Evolutionary conservation across 2,113 vertebrate genomes (phyloP), one percentile per base, ranked within the genome.

Genomic region (Zosterops pallidus): DNA sequence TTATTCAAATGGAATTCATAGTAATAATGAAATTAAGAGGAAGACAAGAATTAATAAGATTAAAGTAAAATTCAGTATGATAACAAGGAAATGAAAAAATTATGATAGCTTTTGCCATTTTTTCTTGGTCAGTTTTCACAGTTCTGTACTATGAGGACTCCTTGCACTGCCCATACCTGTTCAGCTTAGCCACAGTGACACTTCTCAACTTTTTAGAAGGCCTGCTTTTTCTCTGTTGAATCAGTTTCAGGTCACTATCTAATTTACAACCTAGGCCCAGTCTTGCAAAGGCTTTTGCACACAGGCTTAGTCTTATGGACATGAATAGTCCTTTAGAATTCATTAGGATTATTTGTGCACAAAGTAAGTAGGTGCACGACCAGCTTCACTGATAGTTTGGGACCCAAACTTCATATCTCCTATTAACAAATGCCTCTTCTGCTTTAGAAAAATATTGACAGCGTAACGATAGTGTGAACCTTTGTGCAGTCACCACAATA

Each of bases 271-370:
- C 88, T 96, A 93, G 82, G 86, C 76, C 72, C 65, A 82, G 90
- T 72, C 86, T 78, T 96, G 83, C 88, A 96, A 91, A 94, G 93
- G 88, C 93, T 95, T 97, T 96, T 96, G 93, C 90, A 95, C 79
- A 95, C 94, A 90, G 92, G 93, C 95, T 96, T 94, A 96, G 94
- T 90, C 91, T 88, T 90, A 95, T 96, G 88, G 88, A 96, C 94
- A 94, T 95, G 94, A 96, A 94, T 97, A 95, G 93, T 94, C 83
- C 93, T 95, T 94, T 96, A 96, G 94, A 97, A 97, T 95, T 96
- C 88, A 90, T 90, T 93, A 93, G 95, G 92, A 90, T 81, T 88
- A 94, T 90, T 64, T 81, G 92, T 42, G 92, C 95, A 97, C 94
- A 94, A 96, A 96, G 88, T 96, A 96, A 96, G 95, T 94, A 96